Evolutionary conservation across 2,113 vertebrate species (phyloP), one percentile per base, ranked within the genome.

Genomic region (Diadophis punctatus): DNA sequence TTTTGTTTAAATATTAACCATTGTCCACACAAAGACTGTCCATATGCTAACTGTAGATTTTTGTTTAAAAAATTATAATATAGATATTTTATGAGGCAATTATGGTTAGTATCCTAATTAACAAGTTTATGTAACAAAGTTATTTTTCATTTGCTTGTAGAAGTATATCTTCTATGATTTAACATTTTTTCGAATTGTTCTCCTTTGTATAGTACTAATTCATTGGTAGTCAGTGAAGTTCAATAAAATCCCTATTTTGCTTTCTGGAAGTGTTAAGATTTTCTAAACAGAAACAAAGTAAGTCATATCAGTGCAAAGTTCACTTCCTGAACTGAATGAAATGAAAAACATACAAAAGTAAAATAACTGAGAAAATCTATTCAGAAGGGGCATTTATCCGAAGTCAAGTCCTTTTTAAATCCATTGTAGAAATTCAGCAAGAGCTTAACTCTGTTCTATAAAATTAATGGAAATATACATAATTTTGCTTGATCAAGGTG

Each of bases 111-210:
- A 43, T 87, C 87, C 22, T 91, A 92, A 22, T 87, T 87, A 95
- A 49, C 0, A 80, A 25, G 8, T 7, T 93, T 86, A 74, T 22
- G 27, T 11, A 60, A 55, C 88, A 74, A 2, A 46, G 23, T 60
- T n/a, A 91, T 88, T 93, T 56, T 23, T 56, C 49, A 56, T 94
- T 91, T 84, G 43, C 63, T 84, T 48, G 87, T 84, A 18, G 25
- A n/a, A 6, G n/a, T 30, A 39, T 48, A 52, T 68, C 92, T 90
- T 5, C 92, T 93, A 63, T 88, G 89, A 48, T 52, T 9, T 93
- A 86, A 60, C n/a, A 22, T 53, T 74, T 63, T 96, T 43, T 49
- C 91, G 94, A 93, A 95, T 91, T 94, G 92, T 92, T 94, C 60
- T 88, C 43, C 14, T 96, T 96, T 92, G 93, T 94, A 91, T 91